Evolutionary conservation across 2,888 invertebrate species (phyloP).

Genomic region (Corbicula japonica): DNA sequence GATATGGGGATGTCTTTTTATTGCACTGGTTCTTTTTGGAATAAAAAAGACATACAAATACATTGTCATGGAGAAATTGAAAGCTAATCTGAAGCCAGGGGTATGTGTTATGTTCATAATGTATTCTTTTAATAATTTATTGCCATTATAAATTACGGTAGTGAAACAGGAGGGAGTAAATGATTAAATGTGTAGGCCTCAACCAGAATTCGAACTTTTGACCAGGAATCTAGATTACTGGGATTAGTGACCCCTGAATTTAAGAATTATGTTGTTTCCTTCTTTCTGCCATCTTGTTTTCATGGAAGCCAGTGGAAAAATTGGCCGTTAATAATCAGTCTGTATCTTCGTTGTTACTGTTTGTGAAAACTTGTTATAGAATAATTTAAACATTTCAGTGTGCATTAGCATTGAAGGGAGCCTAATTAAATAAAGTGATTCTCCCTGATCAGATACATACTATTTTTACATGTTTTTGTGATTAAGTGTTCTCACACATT

Average conservation of each 20-base stretch:
- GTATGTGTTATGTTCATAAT: constrained; percentile 21
- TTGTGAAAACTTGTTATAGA: too few species aligned
- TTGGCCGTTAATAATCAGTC: too few species aligned
- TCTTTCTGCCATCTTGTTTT: too few species aligned
- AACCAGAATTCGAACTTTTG: not conserved
- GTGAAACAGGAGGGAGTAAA: not conserved
- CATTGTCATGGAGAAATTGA: constrained; percentile 38
- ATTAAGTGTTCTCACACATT: too few species aligned
- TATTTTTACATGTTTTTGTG: too few species aligned
- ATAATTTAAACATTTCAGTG: too few species aligned
- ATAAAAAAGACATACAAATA: constrained; percentile 39
- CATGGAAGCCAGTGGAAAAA: too few species aligned
- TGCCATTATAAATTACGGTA: not conserved
- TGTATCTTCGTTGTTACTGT: too few species aligned
- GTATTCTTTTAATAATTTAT: not conserved
- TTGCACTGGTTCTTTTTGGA: constrained; percentile 34
- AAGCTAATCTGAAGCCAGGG: constrained; percentile 52
- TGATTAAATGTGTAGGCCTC: not conserved
- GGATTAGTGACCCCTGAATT: not conserved
- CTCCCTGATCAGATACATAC: too few species aligned
- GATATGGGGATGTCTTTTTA: constrained; percentile 42
- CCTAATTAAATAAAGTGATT: too few species aligned
- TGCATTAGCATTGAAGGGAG: too few species aligned
- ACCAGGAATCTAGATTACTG: not conserved
- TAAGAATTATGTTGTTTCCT: not conserved